Conservation (phyloP, 2,888 invertebrate genomes). For the Caenorhabditis angaria region DNA sequence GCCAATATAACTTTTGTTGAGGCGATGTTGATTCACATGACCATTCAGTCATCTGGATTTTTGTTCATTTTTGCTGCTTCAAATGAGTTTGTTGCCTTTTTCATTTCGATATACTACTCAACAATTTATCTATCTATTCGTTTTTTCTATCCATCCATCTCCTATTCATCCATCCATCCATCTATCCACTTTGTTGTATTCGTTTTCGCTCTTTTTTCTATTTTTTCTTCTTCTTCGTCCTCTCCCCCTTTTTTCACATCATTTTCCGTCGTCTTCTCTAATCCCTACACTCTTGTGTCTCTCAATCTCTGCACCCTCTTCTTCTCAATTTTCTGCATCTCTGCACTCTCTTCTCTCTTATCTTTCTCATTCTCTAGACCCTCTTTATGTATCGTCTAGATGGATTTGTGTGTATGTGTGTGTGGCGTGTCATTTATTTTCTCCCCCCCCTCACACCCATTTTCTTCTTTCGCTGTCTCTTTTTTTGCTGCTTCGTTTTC, state of each 20-base stretch:
- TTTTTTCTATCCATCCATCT: background rate
- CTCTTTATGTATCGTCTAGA: background rate
- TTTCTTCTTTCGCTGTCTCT: background rate
- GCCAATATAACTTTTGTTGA: too few relatives aligned
- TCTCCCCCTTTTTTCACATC: background rate
- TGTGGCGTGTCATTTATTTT: slow-evolving; percentile 1
- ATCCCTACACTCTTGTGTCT: background rate
- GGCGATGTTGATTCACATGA: too few relatives aligned
- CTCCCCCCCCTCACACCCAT: background rate
- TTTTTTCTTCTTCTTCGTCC: too few relatives aligned
- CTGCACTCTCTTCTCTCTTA: too few relatives aligned
- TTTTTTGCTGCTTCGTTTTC: background rate
- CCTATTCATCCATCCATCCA: slow-evolving; percentile 2
- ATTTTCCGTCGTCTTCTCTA: background rate
- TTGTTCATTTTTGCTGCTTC: too few relatives aligned
- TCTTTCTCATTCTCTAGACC: background rate
- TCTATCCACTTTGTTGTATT: slow-evolving; percentile 2
- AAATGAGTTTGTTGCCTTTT: background rate
- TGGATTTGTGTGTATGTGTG: background rate
- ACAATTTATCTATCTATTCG: too few relatives aligned
- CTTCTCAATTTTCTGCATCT: background rate
- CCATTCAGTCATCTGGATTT: too few relatives aligned
- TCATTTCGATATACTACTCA: background rate
- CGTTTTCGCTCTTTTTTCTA: slow-evolving; percentile 4
- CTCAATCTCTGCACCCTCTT: background rate